Conservation (phyloP, 2,113 vertebrate genomes). For the Leucosticte australis region DNA sequence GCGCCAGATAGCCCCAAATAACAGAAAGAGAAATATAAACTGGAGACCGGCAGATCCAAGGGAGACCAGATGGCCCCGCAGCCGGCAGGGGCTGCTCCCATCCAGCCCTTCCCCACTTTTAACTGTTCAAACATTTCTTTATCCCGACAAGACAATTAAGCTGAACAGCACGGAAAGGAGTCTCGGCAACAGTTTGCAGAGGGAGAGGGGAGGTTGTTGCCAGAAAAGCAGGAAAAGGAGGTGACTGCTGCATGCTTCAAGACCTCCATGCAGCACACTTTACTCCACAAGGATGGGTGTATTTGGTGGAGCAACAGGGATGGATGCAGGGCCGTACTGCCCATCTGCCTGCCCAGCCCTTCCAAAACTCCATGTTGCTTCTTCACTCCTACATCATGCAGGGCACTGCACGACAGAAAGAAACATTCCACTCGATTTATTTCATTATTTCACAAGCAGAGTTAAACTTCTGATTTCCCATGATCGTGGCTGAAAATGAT, state of each 20-base stretch:
- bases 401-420: background rate
- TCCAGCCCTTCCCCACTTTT: slow-evolving; percentile 76
- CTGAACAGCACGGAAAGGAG: slow-evolving; percentile 68
- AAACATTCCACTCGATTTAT: slow-evolving; percentile 1
- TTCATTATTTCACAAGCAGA: slow-evolving; percentile 7
- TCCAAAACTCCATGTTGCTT: background rate
- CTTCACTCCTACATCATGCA: background rate
- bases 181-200: slow-evolving; percentile 70
- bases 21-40: slow-evolving; percentile 71
- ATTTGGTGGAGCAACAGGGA: background rate
- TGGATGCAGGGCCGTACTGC: background rate
- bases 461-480: background rate
- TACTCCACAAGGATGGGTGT: background rate
- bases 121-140: slow-evolving; percentile 83
- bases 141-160: slow-evolving; percentile 82
- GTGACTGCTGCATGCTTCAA: background rate
- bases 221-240: slow-evolving; percentile 21
- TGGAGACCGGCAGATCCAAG: slow-evolving; percentile 59
- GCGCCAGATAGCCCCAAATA: slow-evolving; percentile 71
- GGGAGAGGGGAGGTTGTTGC: slow-evolving; percentile 28
- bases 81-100: slow-evolving; percentile 77
- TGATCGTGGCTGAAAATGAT: background rate
- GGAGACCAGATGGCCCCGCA: slow-evolving; percentile 80
- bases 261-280: background rate
- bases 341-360: background rate